Conservation (phyloP, 1,140 invertebrate genomes). For the Pristionchus pacificus region DNA sequence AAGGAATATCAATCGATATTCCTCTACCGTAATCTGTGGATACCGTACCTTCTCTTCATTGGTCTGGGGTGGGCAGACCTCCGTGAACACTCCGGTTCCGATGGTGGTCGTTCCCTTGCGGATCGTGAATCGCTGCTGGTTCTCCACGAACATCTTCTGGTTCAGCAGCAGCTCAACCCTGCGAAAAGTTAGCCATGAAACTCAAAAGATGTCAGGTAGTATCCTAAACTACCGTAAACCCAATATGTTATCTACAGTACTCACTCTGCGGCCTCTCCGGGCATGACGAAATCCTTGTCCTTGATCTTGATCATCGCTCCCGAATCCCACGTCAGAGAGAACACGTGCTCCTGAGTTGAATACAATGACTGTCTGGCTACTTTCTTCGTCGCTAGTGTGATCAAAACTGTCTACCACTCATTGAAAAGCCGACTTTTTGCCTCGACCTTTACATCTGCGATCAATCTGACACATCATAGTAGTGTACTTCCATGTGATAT, state of each 20-base stretch:
- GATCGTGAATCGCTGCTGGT: slow-evolving; percentile 55
- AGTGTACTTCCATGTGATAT: too few relatives aligned
- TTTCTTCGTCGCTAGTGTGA: too few relatives aligned
- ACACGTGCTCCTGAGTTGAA: slow-evolving; percentile 55
- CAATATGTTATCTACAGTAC: slow-evolving; percentile 13
- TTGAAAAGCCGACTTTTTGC: too few relatives aligned
- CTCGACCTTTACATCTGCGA: too few relatives aligned
- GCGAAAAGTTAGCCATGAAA: slow-evolving; percentile 21
- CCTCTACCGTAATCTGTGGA: neutral
- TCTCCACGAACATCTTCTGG: slow-evolving; percentile 50
- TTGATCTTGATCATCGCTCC: slow-evolving; percentile 41
- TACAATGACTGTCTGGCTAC: slow-evolving; percentile 48
- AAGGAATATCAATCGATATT: neutral
- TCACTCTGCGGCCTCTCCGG: slow-evolving; percentile 53
- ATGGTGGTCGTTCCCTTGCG: slow-evolving; percentile 48
- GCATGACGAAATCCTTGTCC: slow-evolving; percentile 57
- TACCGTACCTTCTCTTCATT: slow-evolving; percentile 40
- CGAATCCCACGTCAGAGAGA: slow-evolving; percentile 56
- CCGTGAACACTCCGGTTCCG: slow-evolving; percentile 49
- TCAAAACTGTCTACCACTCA: too few relatives aligned
- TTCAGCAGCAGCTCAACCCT: slow-evolving; percentile 44
- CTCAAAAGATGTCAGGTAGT: slow-evolving; percentile 14
- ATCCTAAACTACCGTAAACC: neutral
- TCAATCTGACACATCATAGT: too few relatives aligned
- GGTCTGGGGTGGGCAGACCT: slow-evolving; percentile 35